phyloP scores from a whole-genome alignment of 2,888 invertebrate genomes.

The Exephanes ischioxanthus region DNA sequence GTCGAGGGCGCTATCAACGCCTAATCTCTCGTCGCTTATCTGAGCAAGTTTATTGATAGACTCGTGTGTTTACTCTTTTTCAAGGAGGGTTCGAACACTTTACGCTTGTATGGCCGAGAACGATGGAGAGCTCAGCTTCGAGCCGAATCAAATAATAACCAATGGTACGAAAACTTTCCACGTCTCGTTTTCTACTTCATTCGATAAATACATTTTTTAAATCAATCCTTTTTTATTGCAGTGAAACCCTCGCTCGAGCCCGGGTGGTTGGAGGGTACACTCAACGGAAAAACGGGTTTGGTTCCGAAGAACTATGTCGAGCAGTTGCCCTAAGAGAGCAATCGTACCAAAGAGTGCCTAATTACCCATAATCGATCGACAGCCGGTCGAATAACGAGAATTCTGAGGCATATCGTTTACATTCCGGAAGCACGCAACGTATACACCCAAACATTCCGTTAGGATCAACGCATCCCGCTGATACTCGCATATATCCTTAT shows the following conservation, averaged over 20 bases:
- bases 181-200: not conserved
- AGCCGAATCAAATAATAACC: conserved; percentile 98
- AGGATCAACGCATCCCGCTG: conserved; percentile 45
- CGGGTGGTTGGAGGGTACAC: conserved; percentile 98
- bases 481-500: conserved; percentile 47
- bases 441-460: conserved; percentile 48
- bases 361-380: conserved; percentile 47
- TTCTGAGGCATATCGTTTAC: conserved; percentile 64
- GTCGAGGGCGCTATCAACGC: not conserved
- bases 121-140: conserved; percentile 98
- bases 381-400: conserved; percentile 41
- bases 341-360: conserved; percentile 78
- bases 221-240: conserved; percentile 82
- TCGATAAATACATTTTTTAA: conserved; percentile 3
- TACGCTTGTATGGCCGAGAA: conserved; percentile 98
- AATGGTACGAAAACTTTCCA: conserved; percentile 89
- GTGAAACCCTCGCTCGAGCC: conserved; percentile 97
- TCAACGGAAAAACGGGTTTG: conserved; percentile 96
- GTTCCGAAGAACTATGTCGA: conserved; percentile 99
- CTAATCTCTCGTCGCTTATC: conserved; percentile 4
- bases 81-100: conserved; percentile 95
- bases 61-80: conserved; percentile 57
- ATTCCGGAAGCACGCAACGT: conserved; percentile 61
- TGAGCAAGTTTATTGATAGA: conserved; percentile 12
- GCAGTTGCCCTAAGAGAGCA: conserved; percentile 88